Evolutionary conservation across 1,140 invertebrate species (phyloP).

Genomic region (Drosophila dunni): DNA sequence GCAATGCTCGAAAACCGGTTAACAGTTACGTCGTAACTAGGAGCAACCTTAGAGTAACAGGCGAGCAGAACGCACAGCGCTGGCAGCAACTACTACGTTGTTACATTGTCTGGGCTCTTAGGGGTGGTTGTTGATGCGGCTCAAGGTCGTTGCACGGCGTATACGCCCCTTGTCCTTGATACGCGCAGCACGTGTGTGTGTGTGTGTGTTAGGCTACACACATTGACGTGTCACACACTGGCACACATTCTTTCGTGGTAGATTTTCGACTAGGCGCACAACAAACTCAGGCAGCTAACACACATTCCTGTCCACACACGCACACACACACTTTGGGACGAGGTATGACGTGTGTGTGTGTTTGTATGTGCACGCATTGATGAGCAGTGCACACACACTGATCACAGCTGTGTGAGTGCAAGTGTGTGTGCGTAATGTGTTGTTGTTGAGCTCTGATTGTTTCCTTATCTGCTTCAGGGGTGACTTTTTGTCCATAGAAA

Average conservation of each 20-base stretch:
- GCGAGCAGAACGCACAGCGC: conserved; percentile 53
- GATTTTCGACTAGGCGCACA: conserved; percentile 74
- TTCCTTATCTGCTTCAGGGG: conserved; percentile 15
- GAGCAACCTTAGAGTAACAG: conserved; percentile 81
- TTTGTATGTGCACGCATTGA: conserved; percentile 36
- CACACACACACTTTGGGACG: conserved; percentile 41
- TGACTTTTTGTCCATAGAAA: conserved; percentile 7
- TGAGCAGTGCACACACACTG: conserved; percentile 32
- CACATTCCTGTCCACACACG: conserved; percentile 43
- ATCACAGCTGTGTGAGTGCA: background rate
- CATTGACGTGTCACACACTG: conserved; percentile 66
- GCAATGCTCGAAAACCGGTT: conserved; percentile 60
- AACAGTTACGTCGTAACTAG: conserved; percentile 84
- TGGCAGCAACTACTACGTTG: conserved; percentile 66
- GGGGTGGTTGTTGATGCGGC: conserved; percentile 51
- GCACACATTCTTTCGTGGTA: conserved; percentile 84
- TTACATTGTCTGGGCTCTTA: conserved; percentile 59
- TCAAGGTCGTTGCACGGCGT: conserved; percentile 58
- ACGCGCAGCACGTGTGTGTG: background rate
- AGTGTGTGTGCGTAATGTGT: background rate
- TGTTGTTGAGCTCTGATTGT: conserved; percentile 6
- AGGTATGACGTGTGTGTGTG: conserved; percentile 20
- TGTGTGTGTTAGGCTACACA: conserved; percentile 28
- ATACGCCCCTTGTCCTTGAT: conserved; percentile 26
- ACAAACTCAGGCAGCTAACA: conserved; percentile 23